These are phyloP conservation scores for Rhingia campestris DNA, from an alignment of 2,888 invertebrate species.

Conservation along the genomic window DNA sequence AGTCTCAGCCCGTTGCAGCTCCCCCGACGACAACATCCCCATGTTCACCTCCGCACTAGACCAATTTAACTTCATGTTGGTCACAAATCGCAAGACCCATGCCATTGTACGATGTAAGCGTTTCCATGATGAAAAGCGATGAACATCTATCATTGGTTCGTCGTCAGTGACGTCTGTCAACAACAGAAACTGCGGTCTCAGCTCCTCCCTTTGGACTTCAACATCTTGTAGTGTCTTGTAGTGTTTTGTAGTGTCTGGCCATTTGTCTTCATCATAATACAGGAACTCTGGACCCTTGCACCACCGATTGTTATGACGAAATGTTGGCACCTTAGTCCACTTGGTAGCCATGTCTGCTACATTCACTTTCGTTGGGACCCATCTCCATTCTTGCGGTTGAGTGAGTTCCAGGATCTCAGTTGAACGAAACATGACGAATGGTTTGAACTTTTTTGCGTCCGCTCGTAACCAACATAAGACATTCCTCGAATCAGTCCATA, in stretches of 20 bases:
- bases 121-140: too few relatives aligned
- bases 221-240: too few relatives aligned
- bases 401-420: not conserved
- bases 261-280: not conserved
- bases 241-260: not conserved
- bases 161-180: too few relatives aligned
- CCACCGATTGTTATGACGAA: not conserved
- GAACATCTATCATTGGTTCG: too few relatives aligned
- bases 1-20: too few relatives aligned
- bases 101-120: too few relatives aligned
- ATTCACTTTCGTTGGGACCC: conserved; percentile 10
- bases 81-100: too few relatives aligned
- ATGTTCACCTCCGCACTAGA: too few relatives aligned
- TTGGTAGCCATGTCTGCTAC: conserved; percentile 15
- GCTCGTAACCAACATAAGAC: conserved; percentile 22
- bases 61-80: too few relatives aligned
- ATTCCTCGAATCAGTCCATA: conserved; percentile 1
- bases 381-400: not conserved
- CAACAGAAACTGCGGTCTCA: too few relatives aligned
- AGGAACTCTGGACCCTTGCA: not conserved
- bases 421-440: conserved; percentile 6
- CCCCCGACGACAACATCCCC: too few relatives aligned
- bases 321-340: conserved; percentile 3
- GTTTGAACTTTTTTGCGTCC: conserved; percentile 8
- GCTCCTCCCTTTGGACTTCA: too few relatives aligned